Conservation (phyloP, 2,113 vertebrate species). For the Lophius piscatorius region DNA sequence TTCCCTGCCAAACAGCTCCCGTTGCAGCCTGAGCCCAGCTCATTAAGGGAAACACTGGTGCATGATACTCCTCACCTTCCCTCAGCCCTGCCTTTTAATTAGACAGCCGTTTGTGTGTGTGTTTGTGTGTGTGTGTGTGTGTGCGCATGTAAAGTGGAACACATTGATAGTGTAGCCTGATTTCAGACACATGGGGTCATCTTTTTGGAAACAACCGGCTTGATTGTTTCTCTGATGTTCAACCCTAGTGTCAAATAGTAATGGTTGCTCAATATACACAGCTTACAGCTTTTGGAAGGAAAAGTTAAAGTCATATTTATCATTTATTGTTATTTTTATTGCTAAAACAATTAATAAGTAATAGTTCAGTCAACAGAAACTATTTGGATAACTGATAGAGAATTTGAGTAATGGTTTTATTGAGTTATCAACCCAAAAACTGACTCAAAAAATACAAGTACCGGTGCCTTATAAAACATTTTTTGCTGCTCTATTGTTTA, state of each 20-base stretch:
- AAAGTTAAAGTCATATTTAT: no score
- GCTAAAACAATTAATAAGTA: neutral
- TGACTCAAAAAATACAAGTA: no score
- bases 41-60: constrained; percentile 68
- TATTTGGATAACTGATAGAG: neutral
- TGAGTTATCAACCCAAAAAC: neutral
- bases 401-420: neutral
- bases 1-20: constrained; percentile 62
- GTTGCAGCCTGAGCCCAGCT: constrained; percentile 63
- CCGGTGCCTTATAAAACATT: no score
- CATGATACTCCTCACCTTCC: constrained; percentile 70
- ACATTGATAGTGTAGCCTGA: neutral
- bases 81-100: constrained; percentile 73
- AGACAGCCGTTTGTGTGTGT: constrained; percentile 59
- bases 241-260: constrained; percentile 9
- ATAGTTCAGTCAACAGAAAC: no score
- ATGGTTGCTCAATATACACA: neutral
- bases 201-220: constrained; percentile 44
- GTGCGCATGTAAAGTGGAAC: constrained; percentile 8
- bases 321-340: no score
- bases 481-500: no score
- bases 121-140: constrained; percentile 27
- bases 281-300: neutral
- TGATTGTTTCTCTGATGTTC: constrained; percentile 32
- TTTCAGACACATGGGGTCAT: constrained; percentile 35